phyloP scores from a whole-genome alignment of 2,797 vertebrate species.

The Eupleurogrammus muticus region DNA sequence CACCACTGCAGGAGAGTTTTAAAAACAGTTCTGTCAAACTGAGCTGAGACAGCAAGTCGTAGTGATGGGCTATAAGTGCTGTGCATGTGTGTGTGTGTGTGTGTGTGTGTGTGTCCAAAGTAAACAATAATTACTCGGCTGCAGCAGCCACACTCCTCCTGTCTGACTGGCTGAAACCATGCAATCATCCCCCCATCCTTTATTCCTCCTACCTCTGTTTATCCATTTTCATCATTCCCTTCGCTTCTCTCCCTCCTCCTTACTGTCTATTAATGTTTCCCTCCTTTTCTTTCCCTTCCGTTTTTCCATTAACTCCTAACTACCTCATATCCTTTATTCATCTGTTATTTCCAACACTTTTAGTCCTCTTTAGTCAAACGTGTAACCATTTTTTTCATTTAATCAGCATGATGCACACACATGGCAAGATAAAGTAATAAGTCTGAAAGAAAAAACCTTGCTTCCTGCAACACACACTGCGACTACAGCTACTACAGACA shows the following conservation, averaged over 20 bases:
- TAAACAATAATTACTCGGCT: constrained; percentile 77
- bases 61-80: constrained; percentile 33
- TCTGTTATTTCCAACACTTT: background rate
- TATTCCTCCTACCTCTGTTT: constrained; percentile 39
- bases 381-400: background rate
- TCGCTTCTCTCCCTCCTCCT: background rate
- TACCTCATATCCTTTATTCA: constrained; percentile 3
- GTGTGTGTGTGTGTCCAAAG: constrained; percentile 57
- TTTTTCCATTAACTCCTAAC: background rate
- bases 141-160: constrained; percentile 68
- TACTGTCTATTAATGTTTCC: constrained; percentile 5
- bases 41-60: constrained; percentile 63
- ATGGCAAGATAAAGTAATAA: background rate
- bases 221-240: background rate
- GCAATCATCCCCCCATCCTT: constrained; percentile 67
- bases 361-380: background rate
- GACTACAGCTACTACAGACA: constrained; percentile 16
- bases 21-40: constrained; percentile 32
- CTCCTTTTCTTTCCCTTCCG: constrained; percentile 10
- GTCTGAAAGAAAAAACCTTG: background rate
- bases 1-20: constrained; percentile 8
- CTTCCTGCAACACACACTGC: background rate
- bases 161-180: constrained; percentile 64
- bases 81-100: constrained; percentile 30
- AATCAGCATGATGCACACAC: background rate